Percentiles rank a stretch among this genome's conserved stretches.
Evolutionary conservation across 2,797 vertebrate genomes (phyloP).

Genomic region (Vultur gryphus): DNA sequence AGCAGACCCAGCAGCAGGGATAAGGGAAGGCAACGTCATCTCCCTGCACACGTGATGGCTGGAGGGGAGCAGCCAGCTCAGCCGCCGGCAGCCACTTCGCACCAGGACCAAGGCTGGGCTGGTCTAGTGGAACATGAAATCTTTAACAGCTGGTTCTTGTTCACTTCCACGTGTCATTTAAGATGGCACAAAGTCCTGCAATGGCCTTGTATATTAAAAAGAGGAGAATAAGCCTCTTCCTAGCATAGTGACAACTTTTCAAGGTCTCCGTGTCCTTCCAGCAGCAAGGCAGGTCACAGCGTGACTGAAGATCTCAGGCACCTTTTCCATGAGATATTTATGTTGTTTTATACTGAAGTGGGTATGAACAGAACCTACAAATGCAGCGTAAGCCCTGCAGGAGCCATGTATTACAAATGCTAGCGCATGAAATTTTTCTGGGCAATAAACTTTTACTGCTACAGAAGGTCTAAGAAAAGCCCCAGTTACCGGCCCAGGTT

Average conservation of each 20-base stretch:
- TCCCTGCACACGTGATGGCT: rapidly evolving
- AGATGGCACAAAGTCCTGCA: not conserved
- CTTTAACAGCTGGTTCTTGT: not conserved
- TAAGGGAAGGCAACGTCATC: rapidly evolving
- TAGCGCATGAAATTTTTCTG: not conserved
- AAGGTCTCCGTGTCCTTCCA: not conserved
- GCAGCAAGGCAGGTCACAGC: not conserved
- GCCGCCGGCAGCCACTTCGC: not conserved
- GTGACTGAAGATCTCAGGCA: not conserved
- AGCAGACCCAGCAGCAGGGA: not conserved
- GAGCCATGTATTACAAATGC: not conserved
- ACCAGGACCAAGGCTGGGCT: not conserved
- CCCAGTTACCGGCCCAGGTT: not conserved
- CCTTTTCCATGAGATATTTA: not conserved
- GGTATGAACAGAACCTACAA: not conserved
- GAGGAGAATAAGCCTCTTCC: not conserved
- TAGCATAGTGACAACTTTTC: not conserved
- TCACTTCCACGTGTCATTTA: not conserved
- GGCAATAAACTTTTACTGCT: not conserved
- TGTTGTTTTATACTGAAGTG: not conserved
- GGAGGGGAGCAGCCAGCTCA: not conserved
- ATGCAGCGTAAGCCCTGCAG: not conserved
- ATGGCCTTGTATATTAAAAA: not conserved
- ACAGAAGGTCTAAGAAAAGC: not conserved
- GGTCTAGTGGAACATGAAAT: not conserved